Evolutionary conservation across 2,113 vertebrate species (phyloP), one percentile per base, ranked within the genome.

Genomic region (Panthera uncia): DNA sequence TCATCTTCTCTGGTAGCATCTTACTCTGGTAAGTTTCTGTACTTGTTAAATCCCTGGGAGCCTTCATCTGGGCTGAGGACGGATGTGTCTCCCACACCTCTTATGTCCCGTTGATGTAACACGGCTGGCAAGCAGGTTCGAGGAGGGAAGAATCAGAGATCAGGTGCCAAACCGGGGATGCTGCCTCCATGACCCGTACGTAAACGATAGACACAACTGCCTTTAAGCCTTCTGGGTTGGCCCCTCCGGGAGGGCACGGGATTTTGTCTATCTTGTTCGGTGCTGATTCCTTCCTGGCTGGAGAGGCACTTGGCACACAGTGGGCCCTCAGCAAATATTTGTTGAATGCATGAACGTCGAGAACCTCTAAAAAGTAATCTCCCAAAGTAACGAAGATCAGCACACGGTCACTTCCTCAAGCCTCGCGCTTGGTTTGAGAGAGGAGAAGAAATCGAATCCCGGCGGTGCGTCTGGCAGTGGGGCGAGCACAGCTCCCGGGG

Each of bases 181-280:
- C 33, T 19, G 5, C 41, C 41, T 12, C 4, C 1, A 19, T n/a
- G 65, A 41, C n/a, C 13, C 15, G 7, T n/a, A 11, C 29, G 1
- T 21, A 19, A 52, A 50, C 6, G 5, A 6, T 27, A 36, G 33
- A 13, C 25, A 13, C 13, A 10, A 52, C 5, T 13, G 19, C 23
- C 29, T 57, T 12, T 21, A 11, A 9, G 7, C 38, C 52, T 78
- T n/a, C 38, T 8, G 45, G 13, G 13, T 10, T 11, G 25, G 33
- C 38, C 1, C 0, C 91, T 16, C 41, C 7, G 1, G 68, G 31
- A 29, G 45, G 9, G 6, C 6, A 15, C 38, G 38, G 3, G 13
- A 57, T 38, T 33, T 21, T 8, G 3, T 55, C n/a, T 12, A 10
- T 82, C 29, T 79, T 19, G 33, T 41, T 29, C 9, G 3, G 13